These are phyloP conservation scores for Nesoenas mayeri DNA, from an alignment of 2,113 vertebrate genomes.

Conservation along the genomic window DNA sequence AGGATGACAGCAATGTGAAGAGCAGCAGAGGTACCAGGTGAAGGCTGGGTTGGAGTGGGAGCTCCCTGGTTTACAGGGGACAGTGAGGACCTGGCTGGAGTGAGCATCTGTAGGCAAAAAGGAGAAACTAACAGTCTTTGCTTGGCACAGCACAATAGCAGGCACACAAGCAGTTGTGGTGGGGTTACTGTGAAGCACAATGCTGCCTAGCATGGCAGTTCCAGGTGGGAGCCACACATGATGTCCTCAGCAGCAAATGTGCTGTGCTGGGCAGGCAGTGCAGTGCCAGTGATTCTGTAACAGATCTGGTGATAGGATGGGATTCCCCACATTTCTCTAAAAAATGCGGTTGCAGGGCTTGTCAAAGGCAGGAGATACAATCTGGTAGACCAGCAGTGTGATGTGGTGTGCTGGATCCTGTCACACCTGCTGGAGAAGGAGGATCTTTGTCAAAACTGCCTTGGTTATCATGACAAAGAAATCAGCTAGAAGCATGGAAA, in stretches of 20 bases:
- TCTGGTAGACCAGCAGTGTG: background rate
- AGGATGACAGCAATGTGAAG: background rate
- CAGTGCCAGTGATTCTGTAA: background rate
- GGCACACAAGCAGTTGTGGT: background rate
- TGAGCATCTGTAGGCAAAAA: background rate
- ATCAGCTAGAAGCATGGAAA: background rate
- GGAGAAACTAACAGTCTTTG: background rate
- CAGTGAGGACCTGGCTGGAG: background rate
- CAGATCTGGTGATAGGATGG: background rate
- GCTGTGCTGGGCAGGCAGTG: background rate
- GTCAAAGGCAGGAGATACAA: background rate
- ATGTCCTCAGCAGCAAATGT: background rate
- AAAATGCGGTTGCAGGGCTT: background rate
- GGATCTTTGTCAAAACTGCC: background rate
- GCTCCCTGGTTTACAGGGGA: background rate
- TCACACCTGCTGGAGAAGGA: background rate
- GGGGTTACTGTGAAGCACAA: background rate
- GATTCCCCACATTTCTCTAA: conserved; percentile 5
- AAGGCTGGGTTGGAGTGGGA: background rate
- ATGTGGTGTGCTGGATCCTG: background rate
- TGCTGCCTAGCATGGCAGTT: background rate
- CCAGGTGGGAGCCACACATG: background rate
- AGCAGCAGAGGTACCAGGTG: background rate
- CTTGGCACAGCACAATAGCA: background rate
- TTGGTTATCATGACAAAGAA: background rate